These are phyloP conservation scores for Prunella strophiata DNA, from an alignment of 2,797 vertebrate species.

Conservation along the genomic window DNA sequence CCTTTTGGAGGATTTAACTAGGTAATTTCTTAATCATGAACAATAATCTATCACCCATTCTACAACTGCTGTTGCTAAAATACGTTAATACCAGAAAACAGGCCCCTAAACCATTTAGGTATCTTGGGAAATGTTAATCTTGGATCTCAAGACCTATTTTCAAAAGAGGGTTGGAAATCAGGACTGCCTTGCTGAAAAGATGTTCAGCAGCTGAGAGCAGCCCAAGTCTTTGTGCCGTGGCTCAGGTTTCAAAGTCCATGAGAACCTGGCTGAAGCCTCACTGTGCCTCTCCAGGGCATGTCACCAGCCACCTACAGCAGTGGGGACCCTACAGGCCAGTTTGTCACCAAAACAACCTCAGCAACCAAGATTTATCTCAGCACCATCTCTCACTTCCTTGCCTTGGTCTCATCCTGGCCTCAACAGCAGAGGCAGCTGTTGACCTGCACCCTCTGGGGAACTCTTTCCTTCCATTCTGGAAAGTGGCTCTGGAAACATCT, in stretches of 20 bases:
- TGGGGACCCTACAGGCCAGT: neutral
- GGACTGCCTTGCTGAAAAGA: neutral
- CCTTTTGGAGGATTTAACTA: neutral
- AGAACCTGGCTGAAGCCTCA: neutral
- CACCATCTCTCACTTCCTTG: neutral
- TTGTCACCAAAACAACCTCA: neutral
- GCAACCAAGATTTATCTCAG: neutral
- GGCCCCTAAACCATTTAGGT: neutral
- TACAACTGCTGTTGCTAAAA: neutral
- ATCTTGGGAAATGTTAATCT: neutral
- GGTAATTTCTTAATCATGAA: neutral
- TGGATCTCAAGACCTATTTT: neutral
- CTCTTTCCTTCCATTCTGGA: neutral
- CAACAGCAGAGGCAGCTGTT: neutral
- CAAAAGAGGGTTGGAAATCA: neutral
- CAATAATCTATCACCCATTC: neutral
- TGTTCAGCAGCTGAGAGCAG: neutral
- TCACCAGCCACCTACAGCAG: neutral
- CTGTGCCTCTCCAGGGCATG: neutral
- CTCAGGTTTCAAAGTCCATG: conserved; percentile 4
- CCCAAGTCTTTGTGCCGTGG: neutral
- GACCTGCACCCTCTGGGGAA: neutral
- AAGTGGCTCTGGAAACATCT: neutral
- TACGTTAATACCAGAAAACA: neutral
- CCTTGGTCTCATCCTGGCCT: neutral